These are phyloP conservation scores for Hetaerina americana DNA, from an alignment of 1,140 invertebrate species.

Conservation along the genomic window DNA sequence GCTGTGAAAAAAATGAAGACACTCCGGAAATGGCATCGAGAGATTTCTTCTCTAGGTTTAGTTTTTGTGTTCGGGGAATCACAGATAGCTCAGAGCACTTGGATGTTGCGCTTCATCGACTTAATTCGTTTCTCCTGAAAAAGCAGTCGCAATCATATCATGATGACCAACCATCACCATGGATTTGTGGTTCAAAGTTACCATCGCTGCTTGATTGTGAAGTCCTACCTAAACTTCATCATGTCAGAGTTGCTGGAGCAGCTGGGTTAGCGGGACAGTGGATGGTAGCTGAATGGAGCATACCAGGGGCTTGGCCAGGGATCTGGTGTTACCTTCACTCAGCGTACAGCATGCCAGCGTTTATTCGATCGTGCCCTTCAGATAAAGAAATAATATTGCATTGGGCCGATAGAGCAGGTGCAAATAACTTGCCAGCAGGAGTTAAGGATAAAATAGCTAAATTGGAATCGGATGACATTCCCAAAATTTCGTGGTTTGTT, in stretches of 20 bases:
- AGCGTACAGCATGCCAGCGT: constrained; percentile 40
- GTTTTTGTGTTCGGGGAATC: constrained; percentile 41
- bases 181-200: constrained; percentile 28
- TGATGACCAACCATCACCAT: constrained; percentile 23
- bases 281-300: constrained; percentile 25
- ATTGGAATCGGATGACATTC: background rate
- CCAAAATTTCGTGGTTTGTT: background rate
- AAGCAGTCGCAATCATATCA: background rate
- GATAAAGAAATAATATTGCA: constrained; percentile 47
- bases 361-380: constrained; percentile 44
- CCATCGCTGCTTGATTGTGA: constrained; percentile 40
- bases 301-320: constrained; percentile 35
- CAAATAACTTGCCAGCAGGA: background rate
- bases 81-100: constrained; percentile 33
- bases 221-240: constrained; percentile 43
- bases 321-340: constrained; percentile 46
- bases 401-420: constrained; percentile 30
- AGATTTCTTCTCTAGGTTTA: constrained; percentile 45
- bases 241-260: constrained; percentile 39
- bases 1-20: background rate
- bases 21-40: constrained; percentile 18
- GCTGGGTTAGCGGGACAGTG: constrained; percentile 28
- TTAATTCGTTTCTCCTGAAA: constrained; percentile 30
- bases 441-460: background rate
- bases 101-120: constrained; percentile 29